These are phyloP conservation scores for Turnix velox DNA, from an alignment of 2,113 vertebrate species.

Conservation along the genomic window DNA sequence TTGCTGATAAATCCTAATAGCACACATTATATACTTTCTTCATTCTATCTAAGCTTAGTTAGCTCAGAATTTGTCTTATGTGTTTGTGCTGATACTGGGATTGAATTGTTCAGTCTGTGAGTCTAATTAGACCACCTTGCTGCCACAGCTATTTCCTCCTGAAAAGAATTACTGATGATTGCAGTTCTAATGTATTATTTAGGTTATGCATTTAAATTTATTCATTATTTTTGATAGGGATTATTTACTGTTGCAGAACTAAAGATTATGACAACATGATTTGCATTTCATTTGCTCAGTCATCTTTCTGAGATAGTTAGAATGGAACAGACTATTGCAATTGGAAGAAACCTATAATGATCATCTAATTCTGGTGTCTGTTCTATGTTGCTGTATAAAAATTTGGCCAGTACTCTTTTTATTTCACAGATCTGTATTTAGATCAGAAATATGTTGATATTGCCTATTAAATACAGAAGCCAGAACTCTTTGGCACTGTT, in stretches of 20 bases:
- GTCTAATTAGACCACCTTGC: not conserved
- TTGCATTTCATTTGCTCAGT: not conserved
- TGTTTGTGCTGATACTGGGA: not conserved
- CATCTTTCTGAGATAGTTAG: not conserved
- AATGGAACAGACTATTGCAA: not conserved
- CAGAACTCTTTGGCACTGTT: not conserved
- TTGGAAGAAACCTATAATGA: not conserved
- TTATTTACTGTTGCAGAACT: not conserved
- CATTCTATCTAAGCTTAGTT: not conserved
- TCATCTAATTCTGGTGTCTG: not conserved
- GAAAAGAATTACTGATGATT: not conserved
- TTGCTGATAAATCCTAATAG: not conserved
- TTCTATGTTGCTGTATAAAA: not conserved
- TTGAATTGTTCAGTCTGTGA: not conserved
- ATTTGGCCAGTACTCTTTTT: not conserved
- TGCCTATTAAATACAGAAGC: not conserved
- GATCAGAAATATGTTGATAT: not conserved
- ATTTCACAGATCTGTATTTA: not conserved
- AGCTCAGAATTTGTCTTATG: not conserved
- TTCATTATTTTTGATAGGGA: not conserved
- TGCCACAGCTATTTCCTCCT: not conserved
- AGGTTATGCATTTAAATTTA: not conserved
- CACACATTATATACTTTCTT: not conserved
- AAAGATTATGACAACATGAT: not conserved
- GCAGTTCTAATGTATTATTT: not conserved